These are phyloP conservation scores for Montipora capricornis DNA, from an alignment of 64 coral and sea anemone species.

Conservation along the genomic window DNA sequence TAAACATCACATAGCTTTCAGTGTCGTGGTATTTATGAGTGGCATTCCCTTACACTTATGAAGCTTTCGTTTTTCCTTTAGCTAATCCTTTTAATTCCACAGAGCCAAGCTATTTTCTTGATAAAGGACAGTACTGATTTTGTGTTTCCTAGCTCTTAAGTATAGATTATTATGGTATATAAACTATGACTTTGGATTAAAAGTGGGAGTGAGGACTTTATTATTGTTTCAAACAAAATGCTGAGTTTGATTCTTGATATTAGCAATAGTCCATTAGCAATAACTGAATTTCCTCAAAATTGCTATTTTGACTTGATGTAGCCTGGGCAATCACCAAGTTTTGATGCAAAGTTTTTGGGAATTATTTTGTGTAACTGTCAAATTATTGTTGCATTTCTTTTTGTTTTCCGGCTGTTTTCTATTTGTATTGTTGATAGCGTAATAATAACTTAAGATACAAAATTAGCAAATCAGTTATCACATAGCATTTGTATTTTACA, in stretches of 20 bases:
- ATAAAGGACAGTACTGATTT: background rate
- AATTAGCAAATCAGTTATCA: too few species aligned
- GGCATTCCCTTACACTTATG: background rate
- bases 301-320: background rate
- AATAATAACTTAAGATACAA: too few species aligned
- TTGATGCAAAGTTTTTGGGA: background rate
- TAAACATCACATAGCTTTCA: conserved; percentile 33
- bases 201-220: background rate
- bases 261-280: background rate
- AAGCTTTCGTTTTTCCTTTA: background rate
- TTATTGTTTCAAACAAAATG: background rate
- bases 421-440: background rate
- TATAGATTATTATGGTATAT: conserved; percentile 28
- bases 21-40: conserved; percentile 42
- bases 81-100: background rate
- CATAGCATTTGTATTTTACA: too few species aligned
- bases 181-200: background rate
- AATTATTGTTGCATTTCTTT: too few species aligned
- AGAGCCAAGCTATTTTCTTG: background rate
- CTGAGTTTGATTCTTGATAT: background rate
- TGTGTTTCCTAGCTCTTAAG: background rate
- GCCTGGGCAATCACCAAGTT: too few species aligned
- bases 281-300: background rate
- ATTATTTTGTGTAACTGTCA: background rate
- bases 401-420: background rate